Base-by-base conservation (phyloP, 2,113 vertebrate genomes). In the Felis catus region DNA sequence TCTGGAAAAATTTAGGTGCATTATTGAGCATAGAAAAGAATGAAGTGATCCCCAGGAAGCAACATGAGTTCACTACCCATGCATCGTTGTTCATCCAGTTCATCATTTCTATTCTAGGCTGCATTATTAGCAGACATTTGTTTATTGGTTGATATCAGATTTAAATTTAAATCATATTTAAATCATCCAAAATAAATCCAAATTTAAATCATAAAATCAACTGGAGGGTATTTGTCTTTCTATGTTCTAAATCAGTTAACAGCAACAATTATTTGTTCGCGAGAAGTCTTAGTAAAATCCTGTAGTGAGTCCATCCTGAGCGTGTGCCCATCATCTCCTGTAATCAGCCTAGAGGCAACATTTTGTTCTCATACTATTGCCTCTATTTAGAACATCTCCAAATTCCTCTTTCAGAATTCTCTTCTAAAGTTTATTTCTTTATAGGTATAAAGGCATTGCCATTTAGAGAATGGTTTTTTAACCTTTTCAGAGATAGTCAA, bases 141-240 rank as follows among this genome's bases (percentile, higher is more conserved):
- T 51, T 76, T 58, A 58, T 4, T 76, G 41, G 29, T 68, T 92
- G 74, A 84, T 83, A 84, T 45, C 21, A 76, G 51, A 91, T 89
- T 91, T 96, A 93, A 96, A 68, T 51, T 63, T 13, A 95, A 81
- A 48, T 78, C 14, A 48, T 48, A 78, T 78, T 78, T 78, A 78
- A 78, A 48, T 78, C 74, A 78, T 29, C 6, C 39, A 45, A 78
- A 78, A 48, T 45, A 48, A 78, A 65, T 5, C 2, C 21, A 63
- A 33, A 41, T 92, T 83, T 87, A 79, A 90, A 90, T 81, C 23
- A 85, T 41, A 89, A 96, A 93, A 74, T 94, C 36, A 80, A 15
- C 16, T 45, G 1, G 27, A 66, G 65, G 68, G 3, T 48, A 66
- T 86, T 84, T 84, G 94, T 81, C 58, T 90, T 84, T 90, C 93